Percentiles rank a stretch among this genome's conserved stretches.
These are phyloP conservation scores for Sander lucioperca DNA, from an alignment of 2,113 vertebrate species.

Conservation along the genomic window DNA sequence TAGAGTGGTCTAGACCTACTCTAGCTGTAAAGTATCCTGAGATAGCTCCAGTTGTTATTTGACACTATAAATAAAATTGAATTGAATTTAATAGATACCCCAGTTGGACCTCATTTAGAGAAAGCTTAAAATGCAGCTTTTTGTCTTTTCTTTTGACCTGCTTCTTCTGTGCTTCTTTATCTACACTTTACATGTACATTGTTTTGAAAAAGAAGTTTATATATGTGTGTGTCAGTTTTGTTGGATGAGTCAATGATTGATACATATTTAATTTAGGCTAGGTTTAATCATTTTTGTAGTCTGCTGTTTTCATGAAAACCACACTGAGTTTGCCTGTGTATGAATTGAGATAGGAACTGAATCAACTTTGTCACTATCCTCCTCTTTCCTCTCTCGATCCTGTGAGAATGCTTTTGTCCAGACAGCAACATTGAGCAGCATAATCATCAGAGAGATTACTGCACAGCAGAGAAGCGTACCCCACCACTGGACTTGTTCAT, in stretches of 20 bases:
- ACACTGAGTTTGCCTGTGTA: neutral
- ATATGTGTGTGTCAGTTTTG: neutral
- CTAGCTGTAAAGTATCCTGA: no score
- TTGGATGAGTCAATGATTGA: neutral
- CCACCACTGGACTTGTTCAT: slow-evolving; percentile 24
- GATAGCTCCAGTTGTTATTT: no score
- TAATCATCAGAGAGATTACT: slow-evolving; percentile 12
- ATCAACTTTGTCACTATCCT: neutral
- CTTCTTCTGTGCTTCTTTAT: neutral
- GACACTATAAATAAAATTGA: no score
- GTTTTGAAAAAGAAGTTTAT: neutral
- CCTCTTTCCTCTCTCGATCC: neutral
- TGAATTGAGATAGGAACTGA: neutral
- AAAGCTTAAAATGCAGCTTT: neutral
- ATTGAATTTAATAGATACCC: neutral
- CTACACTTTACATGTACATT: no score
- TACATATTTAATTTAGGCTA: neutral
- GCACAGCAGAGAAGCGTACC: neutral
- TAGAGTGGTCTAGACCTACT: no score
- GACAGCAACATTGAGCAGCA: neutral
- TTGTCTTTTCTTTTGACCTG: neutral
- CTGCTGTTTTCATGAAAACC: neutral
- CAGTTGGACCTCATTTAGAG: slow-evolving; percentile 3
- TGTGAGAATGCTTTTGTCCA: neutral
- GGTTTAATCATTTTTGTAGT: neutral